Base-by-base conservation (phyloP, 1,140 invertebrate species). In the Drosophila azteca region DNA sequence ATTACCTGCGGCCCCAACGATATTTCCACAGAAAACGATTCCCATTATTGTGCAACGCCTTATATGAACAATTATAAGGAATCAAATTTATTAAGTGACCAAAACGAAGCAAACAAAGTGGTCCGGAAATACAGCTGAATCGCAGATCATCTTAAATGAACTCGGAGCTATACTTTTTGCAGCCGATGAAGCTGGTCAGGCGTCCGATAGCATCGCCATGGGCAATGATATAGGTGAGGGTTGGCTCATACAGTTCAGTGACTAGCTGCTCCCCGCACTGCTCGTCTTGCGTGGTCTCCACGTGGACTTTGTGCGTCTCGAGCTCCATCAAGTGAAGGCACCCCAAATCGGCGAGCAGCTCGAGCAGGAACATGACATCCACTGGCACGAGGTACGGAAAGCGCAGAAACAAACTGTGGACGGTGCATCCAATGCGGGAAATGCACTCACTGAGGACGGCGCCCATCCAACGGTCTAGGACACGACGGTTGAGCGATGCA, bases 381-480 rank as follows among this genome's bases (percentile, higher is more conserved):
- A 92, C 90, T 0, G 92, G 91, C 44, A 90, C 88, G 17, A 93
- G 62, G 44, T 90, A 90, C 20, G 88, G 80, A 78, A 95, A 95
- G 65, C 93, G 92, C 17, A 92, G 84, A 69, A 93, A 93, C 2
- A 95, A 70, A 41, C 93, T 92, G 5, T 90, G 74, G 52, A 95
- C 83, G 0, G 92, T 91, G 43, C 93, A 90, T 3, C 95, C 95
- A 0, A 95, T 94, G 71, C 93, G 92, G 9, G 93, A 91, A 68
- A 95, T 92, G 58, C 95, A 94, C 59, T 95, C 93, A 5, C 94
- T 93, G 26, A 96, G 90, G 48, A 96, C 79, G 9, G 94, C 93
- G 26, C 94, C 94, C 31, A 97, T 65, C 93, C 96, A 94, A 35
- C 94, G 93, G 79, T 95, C 94, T 15, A 97, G 91, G 2, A 95